Evolutionary conservation across 2,888 invertebrate genomes (phyloP).

Genomic region (Lordiphosa fenestrarum): DNA sequence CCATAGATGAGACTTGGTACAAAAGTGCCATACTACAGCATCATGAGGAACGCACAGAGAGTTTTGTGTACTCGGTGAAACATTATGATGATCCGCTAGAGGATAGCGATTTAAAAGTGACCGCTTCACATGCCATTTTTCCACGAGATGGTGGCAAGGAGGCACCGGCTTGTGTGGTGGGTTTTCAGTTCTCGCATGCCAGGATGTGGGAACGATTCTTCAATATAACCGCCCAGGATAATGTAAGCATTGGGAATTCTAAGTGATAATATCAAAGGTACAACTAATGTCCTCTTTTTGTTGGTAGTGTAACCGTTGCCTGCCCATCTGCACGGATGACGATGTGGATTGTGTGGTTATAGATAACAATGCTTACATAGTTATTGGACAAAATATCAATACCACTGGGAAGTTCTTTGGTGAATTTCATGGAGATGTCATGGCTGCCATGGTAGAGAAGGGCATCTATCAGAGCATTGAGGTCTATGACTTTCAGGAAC

Average conservation of each 20-base stretch:
- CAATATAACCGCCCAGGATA: slow-evolving; percentile 83
- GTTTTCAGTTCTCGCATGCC: slow-evolving; percentile 90
- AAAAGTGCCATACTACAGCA: slow-evolving; percentile 93
- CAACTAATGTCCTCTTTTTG: not conserved
- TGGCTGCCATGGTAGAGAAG: slow-evolving; percentile 87
- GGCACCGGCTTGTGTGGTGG: slow-evolving; percentile 94
- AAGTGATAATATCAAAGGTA: no score
- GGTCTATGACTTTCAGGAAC: slow-evolving; percentile 92
- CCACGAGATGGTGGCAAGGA: slow-evolving; percentile 87
- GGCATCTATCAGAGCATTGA: slow-evolving; percentile 88
- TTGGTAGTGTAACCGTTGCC: slow-evolving; percentile 81
- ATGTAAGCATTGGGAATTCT: slow-evolving; percentile 70
- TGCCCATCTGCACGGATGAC: slow-evolving; percentile 83
- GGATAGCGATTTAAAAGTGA: slow-evolving; percentile 85
- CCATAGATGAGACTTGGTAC: slow-evolving; percentile 95
- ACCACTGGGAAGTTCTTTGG: slow-evolving; percentile 94
- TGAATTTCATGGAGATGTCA: slow-evolving; percentile 85
- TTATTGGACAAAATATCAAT: slow-evolving; percentile 84
- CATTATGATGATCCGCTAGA: slow-evolving; percentile 81
- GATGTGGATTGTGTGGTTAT: slow-evolving; percentile 91
- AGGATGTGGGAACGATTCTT: slow-evolving; percentile 86
- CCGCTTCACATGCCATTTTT: slow-evolving; percentile 91
- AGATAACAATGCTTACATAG: slow-evolving; percentile 94
- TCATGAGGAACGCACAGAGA: slow-evolving; percentile 85
- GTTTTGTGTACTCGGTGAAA: slow-evolving; percentile 89